Evolutionary conservation across 1,140 invertebrate genomes (phyloP).

Genomic region (Drosophila parabipectinata): DNA sequence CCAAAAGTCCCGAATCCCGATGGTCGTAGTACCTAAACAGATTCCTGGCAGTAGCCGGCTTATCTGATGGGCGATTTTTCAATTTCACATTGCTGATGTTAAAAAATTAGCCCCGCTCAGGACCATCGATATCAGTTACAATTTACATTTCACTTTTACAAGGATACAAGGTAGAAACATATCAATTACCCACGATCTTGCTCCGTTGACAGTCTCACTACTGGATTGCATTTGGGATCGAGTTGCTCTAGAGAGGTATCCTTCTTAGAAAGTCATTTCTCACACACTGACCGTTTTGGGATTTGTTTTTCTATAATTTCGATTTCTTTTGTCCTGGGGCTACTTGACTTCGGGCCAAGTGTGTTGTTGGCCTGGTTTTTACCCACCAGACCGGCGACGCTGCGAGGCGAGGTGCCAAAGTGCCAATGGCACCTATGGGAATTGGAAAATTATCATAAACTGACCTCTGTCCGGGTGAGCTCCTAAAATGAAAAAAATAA

Average conservation of each 20-base stretch:
- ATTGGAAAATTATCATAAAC: constrained; percentile 72
- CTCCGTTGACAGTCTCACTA: constrained; percentile 64
- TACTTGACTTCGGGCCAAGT: constrained; percentile 72
- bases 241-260: constrained; percentile 9
- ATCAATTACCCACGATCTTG: constrained; percentile 73
- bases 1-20: neutral
- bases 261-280: constrained; percentile 79
- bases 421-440: constrained; percentile 77
- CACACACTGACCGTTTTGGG: constrained; percentile 62
- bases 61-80: constrained; percentile 77
- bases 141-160: constrained; percentile 76
- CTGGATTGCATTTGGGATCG: constrained; percentile 28
- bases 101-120: constrained; percentile 55
- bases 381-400: constrained; percentile 41
- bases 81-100: constrained; percentile 71
- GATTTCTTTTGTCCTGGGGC: constrained; percentile 59
- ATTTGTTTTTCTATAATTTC: constrained; percentile 80
- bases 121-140: constrained; percentile 62
- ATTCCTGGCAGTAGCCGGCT: constrained; percentile 24
- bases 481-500: no score
- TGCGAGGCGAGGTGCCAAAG: constrained; percentile 55
- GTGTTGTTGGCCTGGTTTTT: constrained; percentile 35
- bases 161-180: constrained; percentile 58
- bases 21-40: constrained; percentile 3
- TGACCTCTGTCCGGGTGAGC: constrained; percentile 41